These are phyloP conservation scores for Zeugodacus cucurbitae DNA, from an alignment of 1,140 invertebrate species.

Conservation along the genomic window DNA sequence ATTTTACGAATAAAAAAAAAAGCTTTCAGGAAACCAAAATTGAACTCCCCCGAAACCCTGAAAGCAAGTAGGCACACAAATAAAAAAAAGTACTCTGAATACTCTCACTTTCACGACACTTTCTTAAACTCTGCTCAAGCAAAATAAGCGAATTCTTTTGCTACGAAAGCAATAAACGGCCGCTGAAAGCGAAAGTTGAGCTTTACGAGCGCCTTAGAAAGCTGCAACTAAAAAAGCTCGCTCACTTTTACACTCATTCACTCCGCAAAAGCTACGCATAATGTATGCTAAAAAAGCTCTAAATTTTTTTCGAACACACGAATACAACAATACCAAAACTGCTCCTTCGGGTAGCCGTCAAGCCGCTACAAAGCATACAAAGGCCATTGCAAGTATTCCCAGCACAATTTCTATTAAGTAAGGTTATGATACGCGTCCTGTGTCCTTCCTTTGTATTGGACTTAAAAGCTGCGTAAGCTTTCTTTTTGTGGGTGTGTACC, in stretches of 20 bases:
- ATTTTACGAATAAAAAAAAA: no score
- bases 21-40: neutral
- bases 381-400: conserved; percentile 20
- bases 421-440: conserved; percentile 18
- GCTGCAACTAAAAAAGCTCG: neutral
- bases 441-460: neutral
- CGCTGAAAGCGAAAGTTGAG: conserved; percentile 13
- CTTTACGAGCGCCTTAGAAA: neutral
- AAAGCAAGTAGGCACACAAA: neutral
- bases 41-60: neutral
- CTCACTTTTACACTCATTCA: neutral
- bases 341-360: conserved; percentile 2
- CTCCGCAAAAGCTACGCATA: neutral
- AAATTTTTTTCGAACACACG: neutral
- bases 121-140: neutral
- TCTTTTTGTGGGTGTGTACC: conserved; percentile 17
- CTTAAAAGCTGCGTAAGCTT: conserved; percentile 23
- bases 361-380: neutral
- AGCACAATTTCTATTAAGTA: conserved; percentile 28
- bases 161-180: neutral
- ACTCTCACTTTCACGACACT: neutral
- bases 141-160: neutral
- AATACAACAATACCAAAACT: neutral
- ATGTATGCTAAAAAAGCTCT: conserved; percentile 10
- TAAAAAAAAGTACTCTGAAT: neutral